phyloP scores from a whole-genome alignment of 2,113 vertebrate species.

The Okapia johnstoni region DNA sequence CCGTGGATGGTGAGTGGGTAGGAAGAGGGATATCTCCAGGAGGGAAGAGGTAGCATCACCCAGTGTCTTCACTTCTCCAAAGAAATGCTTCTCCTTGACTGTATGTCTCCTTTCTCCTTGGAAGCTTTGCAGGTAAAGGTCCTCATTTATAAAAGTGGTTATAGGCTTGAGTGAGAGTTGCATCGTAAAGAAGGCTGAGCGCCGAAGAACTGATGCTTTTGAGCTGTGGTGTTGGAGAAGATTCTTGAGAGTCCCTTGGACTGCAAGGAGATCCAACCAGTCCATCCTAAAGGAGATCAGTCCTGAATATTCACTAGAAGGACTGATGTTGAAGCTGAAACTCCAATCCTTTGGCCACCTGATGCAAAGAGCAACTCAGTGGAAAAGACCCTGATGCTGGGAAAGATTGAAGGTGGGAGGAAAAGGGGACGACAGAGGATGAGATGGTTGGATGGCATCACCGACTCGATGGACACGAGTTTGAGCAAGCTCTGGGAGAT shows the following conservation, averaged over 20 bases:
- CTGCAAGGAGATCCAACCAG: neutral
- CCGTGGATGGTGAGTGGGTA: fast-evolving
- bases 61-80: fast-evolving
- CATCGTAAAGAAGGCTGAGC: neutral
- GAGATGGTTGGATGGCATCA: neutral
- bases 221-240: neutral
- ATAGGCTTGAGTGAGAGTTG: neutral
- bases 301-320: neutral
- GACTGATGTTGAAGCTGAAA: neutral
- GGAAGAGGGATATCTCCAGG: fast-evolving
- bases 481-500: fast-evolving
- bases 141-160: fast-evolving
- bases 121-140: fast-evolving
- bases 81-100: neutral
- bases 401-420: fast-evolving
- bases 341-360: neutral
- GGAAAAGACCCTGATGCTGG: neutral
- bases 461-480: fast-evolving
- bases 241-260: neutral
- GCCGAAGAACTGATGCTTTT: neutral
- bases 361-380: neutral
- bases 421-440: neutral
- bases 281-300: neutral
- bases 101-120: fast-evolving
- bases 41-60: fast-evolving